Conservation (phyloP, 2,113 vertebrate species). For the Chaetodon trifascialis region DNA sequence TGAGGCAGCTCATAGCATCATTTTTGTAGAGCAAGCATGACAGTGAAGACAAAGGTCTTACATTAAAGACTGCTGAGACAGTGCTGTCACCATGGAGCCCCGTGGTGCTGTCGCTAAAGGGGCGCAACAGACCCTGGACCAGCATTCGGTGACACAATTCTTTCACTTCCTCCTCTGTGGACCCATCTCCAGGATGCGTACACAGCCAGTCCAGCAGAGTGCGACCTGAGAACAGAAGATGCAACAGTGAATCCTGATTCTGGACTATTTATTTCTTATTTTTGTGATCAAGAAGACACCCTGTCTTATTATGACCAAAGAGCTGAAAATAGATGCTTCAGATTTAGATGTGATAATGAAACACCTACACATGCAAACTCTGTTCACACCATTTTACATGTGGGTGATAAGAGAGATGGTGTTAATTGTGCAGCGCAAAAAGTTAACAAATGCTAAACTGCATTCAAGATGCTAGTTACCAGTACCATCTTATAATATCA, state of each 20-base stretch:
- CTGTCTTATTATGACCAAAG: background rate
- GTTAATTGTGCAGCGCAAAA: conserved; percentile 45
- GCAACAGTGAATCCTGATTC: background rate
- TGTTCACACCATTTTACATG: conserved; percentile 32
- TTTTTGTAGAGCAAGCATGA: background rate
- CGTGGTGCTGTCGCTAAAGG: conserved; percentile 88
- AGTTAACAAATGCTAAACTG: background rate
- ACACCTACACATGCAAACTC: conserved; percentile 66
- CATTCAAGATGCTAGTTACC: background rate
- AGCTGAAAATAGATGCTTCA: conserved; percentile 24
- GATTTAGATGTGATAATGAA: conserved; percentile 76
- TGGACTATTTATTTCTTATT: background rate
- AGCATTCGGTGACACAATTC: conserved; percentile 91
- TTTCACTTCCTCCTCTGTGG: conserved; percentile 86
- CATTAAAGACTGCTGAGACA: conserved; percentile 84
- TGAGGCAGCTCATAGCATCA: background rate
- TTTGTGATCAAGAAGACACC: background rate
- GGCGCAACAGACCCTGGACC: conserved; percentile 89
- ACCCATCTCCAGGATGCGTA: conserved; percentile 84
- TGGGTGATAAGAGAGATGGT: conserved; percentile 27
- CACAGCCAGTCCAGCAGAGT: conserved; percentile 90
- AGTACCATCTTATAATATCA: background rate
- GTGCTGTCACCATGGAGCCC: conserved; percentile 82
- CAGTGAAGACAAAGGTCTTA: conserved; percentile 77
- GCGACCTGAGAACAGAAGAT: conserved; percentile 53